Evolutionary conservation across 2,797 vertebrate genomes (phyloP).

Genomic region (Halcyon badia): DNA sequence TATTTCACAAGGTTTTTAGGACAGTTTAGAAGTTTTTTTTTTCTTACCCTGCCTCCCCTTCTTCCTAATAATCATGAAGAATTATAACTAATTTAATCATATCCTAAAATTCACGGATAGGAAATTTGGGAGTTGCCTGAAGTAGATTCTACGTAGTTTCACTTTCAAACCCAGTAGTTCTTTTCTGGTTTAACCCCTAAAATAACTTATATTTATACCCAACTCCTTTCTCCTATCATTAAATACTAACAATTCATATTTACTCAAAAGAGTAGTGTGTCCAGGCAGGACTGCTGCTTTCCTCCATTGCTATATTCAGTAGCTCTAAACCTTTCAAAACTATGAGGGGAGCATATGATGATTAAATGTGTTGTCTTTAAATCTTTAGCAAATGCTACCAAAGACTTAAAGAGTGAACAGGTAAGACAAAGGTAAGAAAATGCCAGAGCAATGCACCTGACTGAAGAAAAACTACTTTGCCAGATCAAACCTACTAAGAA

Average conservation of each 20-base stretch:
- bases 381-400: not conserved
- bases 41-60: no score
- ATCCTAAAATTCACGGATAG: conserved; percentile 9
- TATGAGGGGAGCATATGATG: rapidly evolving
- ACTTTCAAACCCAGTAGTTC: not conserved
- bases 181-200: not conserved
- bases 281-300: not conserved
- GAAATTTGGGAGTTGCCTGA: not conserved
- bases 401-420: not conserved
- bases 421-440: not conserved
- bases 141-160: not conserved
- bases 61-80: not conserved
- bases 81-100: conserved; percentile 6
- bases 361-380: not conserved
- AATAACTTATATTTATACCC: not conserved
- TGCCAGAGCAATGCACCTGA: not conserved
- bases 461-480: not conserved
- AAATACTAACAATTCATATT: not conserved
- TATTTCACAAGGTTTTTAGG: conserved; percentile 20
- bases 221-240: not conserved
- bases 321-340: not conserved
- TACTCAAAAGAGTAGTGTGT: not conserved
- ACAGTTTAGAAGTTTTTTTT: not conserved
- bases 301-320: not conserved
- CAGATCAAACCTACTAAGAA: not conserved